These are phyloP conservation scores for Zaprionus kolodkinae DNA, from an alignment of 1,140 invertebrate genomes.

Conservation along the genomic window DNA sequence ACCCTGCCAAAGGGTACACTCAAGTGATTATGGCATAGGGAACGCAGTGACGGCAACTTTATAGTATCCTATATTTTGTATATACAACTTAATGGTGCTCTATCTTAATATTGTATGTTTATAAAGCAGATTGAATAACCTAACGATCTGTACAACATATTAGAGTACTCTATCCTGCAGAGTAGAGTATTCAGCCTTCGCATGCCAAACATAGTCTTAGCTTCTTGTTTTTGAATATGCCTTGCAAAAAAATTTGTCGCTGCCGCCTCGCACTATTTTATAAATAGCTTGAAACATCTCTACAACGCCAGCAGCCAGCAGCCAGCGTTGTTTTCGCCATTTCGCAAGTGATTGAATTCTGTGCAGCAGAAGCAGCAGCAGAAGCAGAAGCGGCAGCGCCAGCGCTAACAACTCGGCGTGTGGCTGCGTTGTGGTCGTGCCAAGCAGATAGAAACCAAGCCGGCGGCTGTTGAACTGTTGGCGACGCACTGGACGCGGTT, in stretches of 20 bases:
- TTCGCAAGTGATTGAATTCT: constrained; percentile 41
- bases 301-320: constrained; percentile 27
- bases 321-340: constrained; percentile 25
- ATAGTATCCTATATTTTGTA: too few species aligned
- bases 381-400: background rate
- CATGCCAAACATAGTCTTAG: background rate
- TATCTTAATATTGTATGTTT: too few species aligned
- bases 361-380: constrained; percentile 22
- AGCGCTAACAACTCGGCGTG: constrained; percentile 31
- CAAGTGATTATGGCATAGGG: background rate
- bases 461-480: constrained; percentile 52
- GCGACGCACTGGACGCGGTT: constrained; percentile 29
- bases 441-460: constrained; percentile 14
- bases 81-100: too few species aligned
- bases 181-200: background rate
- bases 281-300: constrained; percentile 60
- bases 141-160: too few species aligned
- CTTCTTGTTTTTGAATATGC: constrained; percentile 50
- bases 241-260: constrained; percentile 61
- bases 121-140: too few species aligned
- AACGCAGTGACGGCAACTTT: background rate
- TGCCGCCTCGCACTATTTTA: constrained; percentile 50
- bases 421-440: constrained; percentile 26
- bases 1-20: background rate
- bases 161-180: too few species aligned